These are phyloP conservation scores for Yoshiicerus persimilis DNA, from an alignment of 1,140 invertebrate genomes.

Conservation along the genomic window DNA sequence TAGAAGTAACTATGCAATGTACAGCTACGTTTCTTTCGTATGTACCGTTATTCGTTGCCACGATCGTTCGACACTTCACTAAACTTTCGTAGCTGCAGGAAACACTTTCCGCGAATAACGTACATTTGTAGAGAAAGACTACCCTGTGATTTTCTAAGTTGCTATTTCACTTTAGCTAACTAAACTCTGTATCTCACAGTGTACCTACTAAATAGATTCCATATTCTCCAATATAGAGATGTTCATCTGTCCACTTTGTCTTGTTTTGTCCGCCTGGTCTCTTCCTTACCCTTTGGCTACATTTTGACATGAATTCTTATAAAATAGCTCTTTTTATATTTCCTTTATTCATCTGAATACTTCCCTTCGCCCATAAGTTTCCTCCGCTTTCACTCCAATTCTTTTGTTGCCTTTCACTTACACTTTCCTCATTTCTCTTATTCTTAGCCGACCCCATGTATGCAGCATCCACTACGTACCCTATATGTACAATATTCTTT, in stretches of 20 bases:
- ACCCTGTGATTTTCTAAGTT: not conserved
- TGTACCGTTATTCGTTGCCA: not conserved
- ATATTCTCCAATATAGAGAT: not conserved
- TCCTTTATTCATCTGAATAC: slow-evolving; percentile 4
- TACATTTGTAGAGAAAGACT: not conserved
- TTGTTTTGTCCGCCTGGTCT: not conserved
- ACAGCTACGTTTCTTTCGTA: not conserved
- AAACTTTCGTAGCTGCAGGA: not conserved
- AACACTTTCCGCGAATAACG: not conserved
- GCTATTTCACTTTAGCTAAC: not conserved
- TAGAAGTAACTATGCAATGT: not conserved
- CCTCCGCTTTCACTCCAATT: not conserved
- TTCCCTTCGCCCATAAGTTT: slow-evolving; percentile 14
- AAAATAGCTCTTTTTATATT: not conserved
- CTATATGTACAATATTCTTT: not conserved
- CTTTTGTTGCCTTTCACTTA: not conserved
- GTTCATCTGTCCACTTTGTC: slow-evolving; percentile 15
- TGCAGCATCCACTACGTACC: too few relatives aligned
- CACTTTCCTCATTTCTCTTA: not conserved
- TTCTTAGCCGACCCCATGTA: not conserved
- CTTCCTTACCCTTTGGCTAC: slow-evolving; percentile 1
- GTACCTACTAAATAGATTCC: not conserved
- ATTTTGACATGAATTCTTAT: not conserved
- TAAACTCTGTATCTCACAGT: not conserved
- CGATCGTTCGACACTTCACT: not conserved